Percentiles rank a stretch among this genome's conserved stretches.
Conservation (phyloP, 2,888 invertebrate species). For the Sclerodermus sp. region DNA sequence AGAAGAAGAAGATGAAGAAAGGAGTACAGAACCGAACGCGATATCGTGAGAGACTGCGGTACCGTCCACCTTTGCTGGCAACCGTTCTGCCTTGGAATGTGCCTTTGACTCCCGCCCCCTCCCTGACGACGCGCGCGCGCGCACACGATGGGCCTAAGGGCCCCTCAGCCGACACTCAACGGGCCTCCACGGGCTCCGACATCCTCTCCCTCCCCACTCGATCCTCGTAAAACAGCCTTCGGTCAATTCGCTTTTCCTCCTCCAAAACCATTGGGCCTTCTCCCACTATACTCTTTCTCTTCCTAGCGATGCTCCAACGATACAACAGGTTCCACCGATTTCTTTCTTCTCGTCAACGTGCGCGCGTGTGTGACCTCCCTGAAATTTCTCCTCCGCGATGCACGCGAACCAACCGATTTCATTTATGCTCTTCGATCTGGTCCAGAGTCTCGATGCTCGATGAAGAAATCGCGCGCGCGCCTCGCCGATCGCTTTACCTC, state of each 20-base stretch:
- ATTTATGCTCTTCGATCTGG: too few relatives aligned
- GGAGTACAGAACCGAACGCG: conserved; percentile 13
- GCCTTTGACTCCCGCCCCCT: conserved; percentile 43
- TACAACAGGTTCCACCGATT: conserved; percentile 6
- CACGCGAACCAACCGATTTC: too few relatives aligned
- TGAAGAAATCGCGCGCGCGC: too few relatives aligned
- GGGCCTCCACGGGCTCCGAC: conserved; percentile 23
- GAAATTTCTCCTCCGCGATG: too few relatives aligned
- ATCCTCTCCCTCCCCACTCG: conserved; percentile 15
- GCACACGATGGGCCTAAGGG: conserved; percentile 3
- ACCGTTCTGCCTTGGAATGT: conserved; percentile 52
- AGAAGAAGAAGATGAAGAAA: conserved; percentile 4
- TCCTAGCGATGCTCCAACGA: conserved; percentile 1
- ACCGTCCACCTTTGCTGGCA: conserved; percentile 46
- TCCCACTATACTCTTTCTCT: too few relatives aligned
- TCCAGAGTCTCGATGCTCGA: too few relatives aligned
- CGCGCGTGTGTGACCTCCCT: too few relatives aligned
- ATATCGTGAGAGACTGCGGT: conserved; percentile 32
- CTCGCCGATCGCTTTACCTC: too few relatives aligned
- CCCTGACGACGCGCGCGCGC: neutral
- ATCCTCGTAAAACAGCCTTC: too few relatives aligned
- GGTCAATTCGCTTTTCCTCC: conserved; percentile 2
- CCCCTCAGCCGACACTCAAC: conserved; percentile 12
- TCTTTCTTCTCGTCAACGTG: neutral
- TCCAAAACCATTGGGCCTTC: conserved; percentile 2